Conservation (phyloP, 2,113 vertebrate genomes). For the Lamprotornis superbus region DNA sequence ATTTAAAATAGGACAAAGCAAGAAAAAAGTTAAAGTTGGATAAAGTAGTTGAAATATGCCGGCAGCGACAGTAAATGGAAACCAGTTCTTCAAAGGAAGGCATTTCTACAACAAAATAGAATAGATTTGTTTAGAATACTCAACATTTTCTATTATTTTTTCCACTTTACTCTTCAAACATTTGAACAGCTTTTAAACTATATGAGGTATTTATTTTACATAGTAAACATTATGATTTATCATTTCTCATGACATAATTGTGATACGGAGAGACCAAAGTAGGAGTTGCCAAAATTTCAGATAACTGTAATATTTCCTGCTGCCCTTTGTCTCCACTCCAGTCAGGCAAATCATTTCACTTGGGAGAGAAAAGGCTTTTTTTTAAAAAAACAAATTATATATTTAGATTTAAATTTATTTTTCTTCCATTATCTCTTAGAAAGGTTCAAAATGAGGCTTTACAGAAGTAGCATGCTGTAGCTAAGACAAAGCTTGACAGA, state of each 20-base stretch:
- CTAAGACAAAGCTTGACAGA: background rate
- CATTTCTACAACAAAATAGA: constrained; percentile 67
- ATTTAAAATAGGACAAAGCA: constrained; percentile 88
- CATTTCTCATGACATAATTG: background rate
- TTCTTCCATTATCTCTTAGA: background rate
- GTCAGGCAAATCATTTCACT: background rate
- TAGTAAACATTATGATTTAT: background rate
- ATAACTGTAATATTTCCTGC: background rate
- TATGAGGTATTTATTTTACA: background rate
- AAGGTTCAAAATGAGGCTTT: background rate
- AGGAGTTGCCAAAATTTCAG: background rate
- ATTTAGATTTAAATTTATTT: background rate
- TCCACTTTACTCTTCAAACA: background rate
- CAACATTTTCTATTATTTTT: background rate
- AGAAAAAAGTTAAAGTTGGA: constrained; percentile 86
- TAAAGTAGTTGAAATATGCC: constrained; percentile 67
- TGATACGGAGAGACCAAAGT: background rate
- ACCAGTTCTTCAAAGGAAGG: constrained; percentile 81
- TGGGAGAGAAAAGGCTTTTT: fast-evolving
- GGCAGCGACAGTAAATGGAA: constrained; percentile 80
- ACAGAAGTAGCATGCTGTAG: background rate
- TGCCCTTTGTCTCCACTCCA: fast-evolving
- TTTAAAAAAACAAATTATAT: background rate
- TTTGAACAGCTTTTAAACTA: background rate
- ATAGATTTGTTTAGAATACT: background rate